Evolutionary conservation across 2,888 invertebrate genomes (phyloP).

Genomic region (Meliscaeva auricollis): DNA sequence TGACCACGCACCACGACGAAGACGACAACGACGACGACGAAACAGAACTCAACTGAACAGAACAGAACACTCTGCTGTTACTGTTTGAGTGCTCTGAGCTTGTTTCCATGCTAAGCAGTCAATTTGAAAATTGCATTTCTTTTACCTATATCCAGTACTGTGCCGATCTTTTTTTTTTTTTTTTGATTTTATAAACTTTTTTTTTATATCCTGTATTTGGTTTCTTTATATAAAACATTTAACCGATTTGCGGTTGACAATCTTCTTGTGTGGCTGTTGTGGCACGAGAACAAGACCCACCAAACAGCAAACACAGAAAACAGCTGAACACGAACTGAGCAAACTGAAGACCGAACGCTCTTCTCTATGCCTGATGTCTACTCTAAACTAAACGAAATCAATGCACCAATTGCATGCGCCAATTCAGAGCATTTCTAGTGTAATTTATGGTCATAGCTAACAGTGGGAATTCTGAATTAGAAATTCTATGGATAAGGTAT

Average conservation of each 20-base stretch:
- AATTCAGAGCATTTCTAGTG: slow-evolving; percentile 68
- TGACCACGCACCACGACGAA: slow-evolving; percentile 57
- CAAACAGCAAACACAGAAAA: slow-evolving; percentile 50
- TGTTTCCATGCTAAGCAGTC: slow-evolving; percentile 67
- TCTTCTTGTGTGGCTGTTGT: slow-evolving; percentile 73
- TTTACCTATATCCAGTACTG: slow-evolving; percentile 52
- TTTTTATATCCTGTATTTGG: slow-evolving; percentile 61
- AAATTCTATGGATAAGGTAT: slow-evolving; percentile 37
- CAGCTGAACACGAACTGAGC: slow-evolving; percentile 58
- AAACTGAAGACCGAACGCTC: no score
- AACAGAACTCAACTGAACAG: slow-evolving; percentile 2
- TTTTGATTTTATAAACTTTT: slow-evolving; percentile 18
- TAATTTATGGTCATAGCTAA: slow-evolving; percentile 68
- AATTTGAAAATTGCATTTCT: slow-evolving; percentile 65
- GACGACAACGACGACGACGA: background rate
- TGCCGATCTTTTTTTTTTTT: slow-evolving; percentile 3
- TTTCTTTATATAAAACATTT: slow-evolving; percentile 35
- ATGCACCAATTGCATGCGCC: slow-evolving; percentile 73
- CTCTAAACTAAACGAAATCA: slow-evolving; percentile 70
- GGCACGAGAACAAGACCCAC: slow-evolving; percentile 74
- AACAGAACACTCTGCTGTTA: slow-evolving; percentile 43
- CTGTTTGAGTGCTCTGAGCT: slow-evolving; percentile 23
- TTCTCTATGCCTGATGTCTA: slow-evolving; percentile 1
- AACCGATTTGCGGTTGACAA: slow-evolving; percentile 63
- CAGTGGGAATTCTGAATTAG: slow-evolving; percentile 63